phyloP scores from a whole-genome alignment of 2,888 invertebrate genomes.

The Drosophila dives region DNA sequence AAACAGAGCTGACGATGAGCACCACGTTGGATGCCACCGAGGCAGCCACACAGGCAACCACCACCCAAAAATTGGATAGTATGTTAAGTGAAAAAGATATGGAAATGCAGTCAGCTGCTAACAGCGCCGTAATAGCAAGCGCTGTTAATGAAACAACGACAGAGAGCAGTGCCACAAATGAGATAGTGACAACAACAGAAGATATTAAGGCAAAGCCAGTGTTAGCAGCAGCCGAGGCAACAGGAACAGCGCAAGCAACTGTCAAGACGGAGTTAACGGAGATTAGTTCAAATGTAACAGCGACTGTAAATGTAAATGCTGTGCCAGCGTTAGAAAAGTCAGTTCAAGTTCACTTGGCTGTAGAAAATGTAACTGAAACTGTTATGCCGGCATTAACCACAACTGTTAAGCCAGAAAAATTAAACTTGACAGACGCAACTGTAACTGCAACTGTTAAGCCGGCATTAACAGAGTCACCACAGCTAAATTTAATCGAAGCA shows the following conservation, averaged over 20 bases:
- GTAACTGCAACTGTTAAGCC: neutral
- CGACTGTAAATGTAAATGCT: neutral
- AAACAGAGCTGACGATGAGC: constrained; percentile 59
- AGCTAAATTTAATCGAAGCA: neutral
- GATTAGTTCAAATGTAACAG: neutral
- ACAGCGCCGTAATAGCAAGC: constrained; percentile 12
- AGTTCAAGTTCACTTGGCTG: neutral
- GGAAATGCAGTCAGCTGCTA: constrained; percentile 27
- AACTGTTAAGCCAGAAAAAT: neutral
- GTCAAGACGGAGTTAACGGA: constrained; percentile 10
- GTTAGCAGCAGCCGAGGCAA: neutral
- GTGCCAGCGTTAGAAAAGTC: constrained; percentile 9
- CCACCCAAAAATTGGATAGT: constrained; percentile 28
- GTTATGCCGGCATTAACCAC: constrained; percentile 4
- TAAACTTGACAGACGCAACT: neutral
- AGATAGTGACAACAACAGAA: constrained; percentile 19
- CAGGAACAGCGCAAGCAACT: neutral
- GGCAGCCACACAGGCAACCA: constrained; percentile 58
- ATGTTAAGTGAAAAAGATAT: constrained; percentile 17
- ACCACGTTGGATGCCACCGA: constrained; percentile 74
- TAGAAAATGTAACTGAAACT: neutral
- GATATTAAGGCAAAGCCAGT: constrained; percentile 1
- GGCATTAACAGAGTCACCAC: neutral
- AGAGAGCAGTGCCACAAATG: constrained; percentile 9
- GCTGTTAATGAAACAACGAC: constrained; percentile 9